Evolutionary conservation across 1,140 invertebrate species (phyloP).

Genomic region (Limonius californicus): DNA sequence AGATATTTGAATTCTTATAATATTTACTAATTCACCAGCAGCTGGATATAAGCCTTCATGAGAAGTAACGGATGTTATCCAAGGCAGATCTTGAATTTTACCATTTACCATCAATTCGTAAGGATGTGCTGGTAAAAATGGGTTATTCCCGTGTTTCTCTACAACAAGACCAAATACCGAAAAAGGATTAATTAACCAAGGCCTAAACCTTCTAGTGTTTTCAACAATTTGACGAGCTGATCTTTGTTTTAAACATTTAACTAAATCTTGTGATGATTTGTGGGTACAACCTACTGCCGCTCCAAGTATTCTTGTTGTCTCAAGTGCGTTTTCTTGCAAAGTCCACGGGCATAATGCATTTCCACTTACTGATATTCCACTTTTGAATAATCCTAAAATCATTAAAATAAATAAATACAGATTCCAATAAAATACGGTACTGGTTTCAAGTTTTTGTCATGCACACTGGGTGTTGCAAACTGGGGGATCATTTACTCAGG

Average conservation of each 20-base stretch:
- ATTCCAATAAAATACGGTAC: too few relatives aligned
- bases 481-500: too few relatives aligned
- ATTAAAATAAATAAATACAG: too few relatives aligned
- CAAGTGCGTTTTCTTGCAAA: conserved; percentile 57
- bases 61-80: conserved; percentile 34
- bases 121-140: conserved; percentile 53
- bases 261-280: conserved; percentile 52
- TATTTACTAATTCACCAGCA: conserved; percentile 32
- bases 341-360: conserved; percentile 67
- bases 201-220: conserved; percentile 45
- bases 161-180: conserved; percentile 25
- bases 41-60: conserved; percentile 43
- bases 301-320: conserved; percentile 64
- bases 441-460: too few relatives aligned
- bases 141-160: conserved; percentile 35
- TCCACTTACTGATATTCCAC: conserved; percentile 73
- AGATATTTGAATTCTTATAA: neutral
- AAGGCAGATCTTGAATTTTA: conserved; percentile 39
- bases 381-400: conserved; percentile 54
- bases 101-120: conserved; percentile 48
- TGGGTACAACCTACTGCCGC: conserved; percentile 65
- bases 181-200: conserved; percentile 38
- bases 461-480: too few relatives aligned
- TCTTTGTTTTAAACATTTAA: conserved; percentile 46
- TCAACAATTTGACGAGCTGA: conserved; percentile 16